Evolutionary conservation across 2,113 vertebrate species (phyloP).

Genomic region (Aramus guarauna): DNA sequence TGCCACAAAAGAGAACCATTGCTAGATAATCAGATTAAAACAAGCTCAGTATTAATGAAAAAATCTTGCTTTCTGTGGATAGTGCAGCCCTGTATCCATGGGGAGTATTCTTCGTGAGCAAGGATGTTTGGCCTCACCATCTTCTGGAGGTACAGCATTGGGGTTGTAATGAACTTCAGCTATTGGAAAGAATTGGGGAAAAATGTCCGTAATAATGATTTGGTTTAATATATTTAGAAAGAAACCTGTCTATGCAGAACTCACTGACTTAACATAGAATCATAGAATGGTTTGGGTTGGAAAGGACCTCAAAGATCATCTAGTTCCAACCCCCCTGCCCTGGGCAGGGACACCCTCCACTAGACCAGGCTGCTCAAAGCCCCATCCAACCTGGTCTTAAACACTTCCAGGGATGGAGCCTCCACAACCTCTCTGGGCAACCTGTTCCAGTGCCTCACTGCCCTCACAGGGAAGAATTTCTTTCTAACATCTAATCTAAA

Average conservation of each 20-base stretch:
- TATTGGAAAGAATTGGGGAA: slow-evolving; percentile 14
- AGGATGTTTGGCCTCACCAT: not conserved
- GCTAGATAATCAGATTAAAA: not conserved
- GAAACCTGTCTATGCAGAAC: not conserved
- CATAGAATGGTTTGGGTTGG: too few relatives aligned
- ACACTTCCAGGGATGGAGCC: too few relatives aligned
- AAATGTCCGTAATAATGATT: not conserved
- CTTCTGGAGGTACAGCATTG: not conserved
- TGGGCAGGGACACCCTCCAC: too few relatives aligned
- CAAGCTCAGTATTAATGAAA: not conserved
- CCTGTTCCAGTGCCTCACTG: too few relatives aligned
- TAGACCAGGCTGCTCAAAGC: too few relatives aligned
- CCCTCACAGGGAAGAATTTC: too few relatives aligned
- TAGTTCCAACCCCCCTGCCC: too few relatives aligned
- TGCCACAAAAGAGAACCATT: not conserved
- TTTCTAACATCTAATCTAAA: too few relatives aligned
- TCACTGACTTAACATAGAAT: not conserved
- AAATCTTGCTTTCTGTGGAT: slow-evolving; percentile 12
- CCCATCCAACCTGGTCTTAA: too few relatives aligned
- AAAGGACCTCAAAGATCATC: too few relatives aligned
- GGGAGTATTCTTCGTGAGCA: slow-evolving; percentile 10
- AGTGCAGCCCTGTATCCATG: not conserved
- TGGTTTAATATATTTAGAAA: not conserved
- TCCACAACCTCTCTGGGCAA: too few relatives aligned
- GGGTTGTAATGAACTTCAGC: slow-evolving; percentile 27